A percentile compares a stretch with the other conserved stretches of the same genome.
Evolutionary conservation across 2,113 vertebrate genomes (phyloP).

Genomic region (Notothenia coriiceps): DNA sequence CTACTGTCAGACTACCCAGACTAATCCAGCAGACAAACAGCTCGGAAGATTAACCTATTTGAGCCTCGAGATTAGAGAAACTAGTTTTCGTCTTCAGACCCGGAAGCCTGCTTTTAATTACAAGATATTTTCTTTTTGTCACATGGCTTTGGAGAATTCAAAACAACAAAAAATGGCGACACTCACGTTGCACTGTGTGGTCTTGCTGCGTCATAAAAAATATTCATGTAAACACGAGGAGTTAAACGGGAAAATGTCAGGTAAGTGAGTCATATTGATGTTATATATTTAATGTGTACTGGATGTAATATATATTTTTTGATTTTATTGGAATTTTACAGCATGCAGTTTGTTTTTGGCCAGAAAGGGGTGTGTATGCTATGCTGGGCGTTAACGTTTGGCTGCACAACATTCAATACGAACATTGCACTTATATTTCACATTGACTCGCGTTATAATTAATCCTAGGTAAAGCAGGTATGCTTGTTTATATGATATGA

Average conservation of each 20-base stretch:
- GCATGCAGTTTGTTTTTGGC: slow-evolving; percentile 81
- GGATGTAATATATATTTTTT: neutral
- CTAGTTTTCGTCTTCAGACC: slow-evolving; percentile 59
- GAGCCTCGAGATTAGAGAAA: slow-evolving; percentile 36
- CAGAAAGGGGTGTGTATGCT: slow-evolving; percentile 82
- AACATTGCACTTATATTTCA: slow-evolving; percentile 39
- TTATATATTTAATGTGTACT: neutral
- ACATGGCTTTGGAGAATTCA: slow-evolving; percentile 91
- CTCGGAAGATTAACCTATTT: slow-evolving; percentile 63
- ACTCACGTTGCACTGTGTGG: slow-evolving; percentile 90
- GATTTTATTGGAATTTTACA: slow-evolving; percentile 51
- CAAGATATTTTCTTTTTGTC: slow-evolving; percentile 83
- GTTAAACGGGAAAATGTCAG: slow-evolving; percentile 61
- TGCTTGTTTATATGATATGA: neutral
- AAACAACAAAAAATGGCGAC: slow-evolving; percentile 97
- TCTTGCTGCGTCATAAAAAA: slow-evolving; percentile 94
- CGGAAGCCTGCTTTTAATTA: slow-evolving; percentile 80
- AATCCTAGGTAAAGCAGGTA: neutral
- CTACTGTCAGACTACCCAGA: slow-evolving; percentile 60
- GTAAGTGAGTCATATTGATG: slow-evolving; percentile 57
- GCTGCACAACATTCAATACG: slow-evolving; percentile 65
- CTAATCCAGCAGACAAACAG: slow-evolving; percentile 73
- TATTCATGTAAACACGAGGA: slow-evolving; percentile 86
- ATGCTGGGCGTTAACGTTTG: slow-evolving; percentile 85
- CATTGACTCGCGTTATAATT: slow-evolving; percentile 6